Percentiles rank a stretch among this genome's conserved stretches.
Conservation (phyloP, 2,113 vertebrate species). For the Bubo blakistoni region DNA sequence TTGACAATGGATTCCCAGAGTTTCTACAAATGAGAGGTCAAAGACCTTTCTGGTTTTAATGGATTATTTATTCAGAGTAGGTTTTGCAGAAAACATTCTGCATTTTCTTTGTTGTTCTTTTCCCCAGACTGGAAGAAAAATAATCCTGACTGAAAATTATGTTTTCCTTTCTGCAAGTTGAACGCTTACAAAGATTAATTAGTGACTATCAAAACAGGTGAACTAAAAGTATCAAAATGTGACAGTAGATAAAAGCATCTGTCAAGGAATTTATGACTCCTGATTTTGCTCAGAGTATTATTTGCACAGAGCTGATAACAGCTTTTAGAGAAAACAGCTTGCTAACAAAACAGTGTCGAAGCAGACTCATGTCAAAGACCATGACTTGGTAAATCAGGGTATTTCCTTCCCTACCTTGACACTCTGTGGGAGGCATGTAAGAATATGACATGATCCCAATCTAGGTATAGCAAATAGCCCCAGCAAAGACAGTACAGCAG, state of each 20-base stretch:
- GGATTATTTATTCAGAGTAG: not conserved
- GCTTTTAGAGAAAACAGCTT: not conserved
- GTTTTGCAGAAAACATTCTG: not conserved
- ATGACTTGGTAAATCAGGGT: not conserved
- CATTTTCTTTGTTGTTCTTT: constrained; percentile 8
- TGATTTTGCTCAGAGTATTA: not conserved
- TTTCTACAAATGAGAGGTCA: not conserved
- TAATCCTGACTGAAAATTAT: constrained; percentile 1
- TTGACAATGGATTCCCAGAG: not conserved
- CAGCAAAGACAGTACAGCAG: not conserved
- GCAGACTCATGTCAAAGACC: not conserved
- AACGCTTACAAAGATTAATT: constrained; percentile 2
- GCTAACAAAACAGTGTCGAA: not conserved
- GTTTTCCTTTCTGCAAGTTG: not conserved
- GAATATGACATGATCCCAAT: not conserved
- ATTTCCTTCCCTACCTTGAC: not conserved
- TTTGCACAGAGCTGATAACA: not conserved
- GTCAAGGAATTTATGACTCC: not conserved
- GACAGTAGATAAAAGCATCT: not conserved
- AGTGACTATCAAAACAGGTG: constrained; percentile 3
- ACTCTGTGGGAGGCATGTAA: not conserved
- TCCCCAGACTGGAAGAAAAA: constrained; percentile 43
- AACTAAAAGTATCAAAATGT: constrained; percentile 9
- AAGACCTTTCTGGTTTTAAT: not conserved
- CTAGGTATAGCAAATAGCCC: not conserved